Percentiles rank a stretch among this genome's conserved stretches.
Evolutionary conservation across 2,888 invertebrate genomes (phyloP).

Genomic region (Cheilosia impressa): DNA sequence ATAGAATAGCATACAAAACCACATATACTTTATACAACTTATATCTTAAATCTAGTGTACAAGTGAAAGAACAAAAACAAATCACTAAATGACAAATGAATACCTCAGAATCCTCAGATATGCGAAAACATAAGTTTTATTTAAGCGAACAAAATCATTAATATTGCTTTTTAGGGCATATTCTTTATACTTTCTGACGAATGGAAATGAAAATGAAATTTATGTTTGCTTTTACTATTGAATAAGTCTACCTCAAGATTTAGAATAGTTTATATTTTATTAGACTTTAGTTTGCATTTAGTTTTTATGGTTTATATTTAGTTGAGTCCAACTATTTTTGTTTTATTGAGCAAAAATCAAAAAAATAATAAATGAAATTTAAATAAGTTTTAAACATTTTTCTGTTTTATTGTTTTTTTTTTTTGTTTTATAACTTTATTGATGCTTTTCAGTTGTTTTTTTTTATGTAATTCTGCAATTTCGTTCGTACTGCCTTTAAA

Average conservation of each 20-base stretch:
- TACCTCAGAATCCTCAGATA: conserved; percentile 74
- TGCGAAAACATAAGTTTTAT: conserved; percentile 50
- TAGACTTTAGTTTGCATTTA: conserved; percentile 46
- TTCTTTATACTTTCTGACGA: conserved; percentile 28
- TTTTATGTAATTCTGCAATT: neutral
- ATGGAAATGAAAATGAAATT: conserved; percentile 37
- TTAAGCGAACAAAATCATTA: neutral
- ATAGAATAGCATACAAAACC: conserved; percentile 33
- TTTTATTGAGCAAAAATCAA: conserved; percentile 75
- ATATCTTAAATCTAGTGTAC: conserved; percentile 4
- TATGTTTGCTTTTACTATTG: conserved; percentile 56
- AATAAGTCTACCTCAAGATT: conserved; percentile 72
- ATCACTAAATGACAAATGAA: conserved; percentile 69
- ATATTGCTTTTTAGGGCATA: conserved; percentile 17
- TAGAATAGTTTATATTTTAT: conserved; percentile 34
- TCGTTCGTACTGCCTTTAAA: neutral
- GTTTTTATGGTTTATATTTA: conserved; percentile 57
- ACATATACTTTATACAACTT: conserved; percentile 23
- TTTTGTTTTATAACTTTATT: neutral
- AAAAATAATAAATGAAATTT: conserved; percentile 65
- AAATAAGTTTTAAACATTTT: conserved; percentile 41
- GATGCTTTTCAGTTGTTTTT: conserved; percentile 1
- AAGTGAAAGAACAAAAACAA: conserved; percentile 25
- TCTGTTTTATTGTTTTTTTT: conserved; percentile 26
- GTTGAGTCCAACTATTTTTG: conserved; percentile 64